Evolutionary conservation across 2,797 vertebrate genomes (phyloP).

Genomic region (Pangasius mekongensis): DNA sequence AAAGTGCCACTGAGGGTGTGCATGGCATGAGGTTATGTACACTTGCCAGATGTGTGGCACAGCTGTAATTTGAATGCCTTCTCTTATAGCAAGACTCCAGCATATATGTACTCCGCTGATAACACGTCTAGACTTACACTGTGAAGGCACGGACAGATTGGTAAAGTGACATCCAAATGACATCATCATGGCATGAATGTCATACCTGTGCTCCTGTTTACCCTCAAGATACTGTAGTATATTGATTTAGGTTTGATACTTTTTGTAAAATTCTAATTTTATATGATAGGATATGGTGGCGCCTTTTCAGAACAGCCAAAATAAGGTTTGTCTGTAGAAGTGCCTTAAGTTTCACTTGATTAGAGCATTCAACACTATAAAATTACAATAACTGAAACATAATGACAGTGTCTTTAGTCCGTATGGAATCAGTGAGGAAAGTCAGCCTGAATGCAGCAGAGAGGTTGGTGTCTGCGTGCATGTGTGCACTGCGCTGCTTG

Average conservation of each 20-base stretch:
- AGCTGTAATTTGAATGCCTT: background rate
- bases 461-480: background rate
- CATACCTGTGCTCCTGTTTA: background rate
- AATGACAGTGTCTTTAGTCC: background rate
- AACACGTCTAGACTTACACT: background rate
- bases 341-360: background rate
- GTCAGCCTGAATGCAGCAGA: background rate
- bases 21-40: background rate
- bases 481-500: background rate
- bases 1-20: background rate
- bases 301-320: background rate
- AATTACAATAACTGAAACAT: background rate
- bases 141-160: background rate
- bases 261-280: background rate
- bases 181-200: background rate
- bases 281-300: background rate
- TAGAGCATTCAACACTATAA: background rate
- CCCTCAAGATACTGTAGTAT: background rate
- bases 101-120: background rate
- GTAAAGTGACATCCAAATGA: background rate
- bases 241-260: background rate
- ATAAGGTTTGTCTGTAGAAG: background rate
- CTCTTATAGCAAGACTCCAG: background rate
- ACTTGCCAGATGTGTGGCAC: background rate
- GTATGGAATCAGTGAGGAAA: background rate